Evolutionary conservation across 2,888 invertebrate species (phyloP), one percentile per base, ranked within the genome.

Genomic region (Spicauda simplicius): DNA sequence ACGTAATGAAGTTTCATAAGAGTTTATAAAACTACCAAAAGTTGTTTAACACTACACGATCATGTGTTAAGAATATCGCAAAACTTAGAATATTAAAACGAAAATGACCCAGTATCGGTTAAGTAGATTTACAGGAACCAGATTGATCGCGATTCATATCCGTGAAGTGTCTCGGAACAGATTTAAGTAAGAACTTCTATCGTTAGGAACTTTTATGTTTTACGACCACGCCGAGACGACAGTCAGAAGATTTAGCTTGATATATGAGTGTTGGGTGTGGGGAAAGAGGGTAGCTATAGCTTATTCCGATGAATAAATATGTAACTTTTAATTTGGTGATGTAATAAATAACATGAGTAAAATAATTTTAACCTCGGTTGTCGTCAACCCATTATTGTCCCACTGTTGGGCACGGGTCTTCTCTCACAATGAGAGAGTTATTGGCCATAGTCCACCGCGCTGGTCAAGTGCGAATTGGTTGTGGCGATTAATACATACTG

Each of bases 171-270:
- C 74, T 80, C 77, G 69, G 76, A 79, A 78, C 76, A 80, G 82
- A 81, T 84, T 84, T 80, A 80, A 77, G 80, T 78, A 74, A 77
- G 75, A 87, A 89, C 82, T 89, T 88, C 78, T 79, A 83, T 85
- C 86, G 87, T 87, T 88, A 87, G 76, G 68, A 87, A 87, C 79
- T 85, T 88, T 86, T 84, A 82, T 84, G 83, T 83, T 87, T 83
- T 81, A 82, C 80, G 81, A 80, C 79, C 81, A 76, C 74, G 77
- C 76, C 69, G 75, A 76, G 78, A 73, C 78, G 83, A 80, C 81
- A 80, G 76, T 74, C 69, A 80, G 78, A 81, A 83, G 81, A 72
- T 82, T 82, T 80, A 80, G 82, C 79, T 83, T 84, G 84, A 86
- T 86, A 84, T 86, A 86, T 82, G 81, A 70, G 69, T 72, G 70